A percentile compares a stretch with the other conserved stretches of the same genome.
These are phyloP conservation scores for Erpetoichthys calabaricus DNA, from an alignment of 2,797 vertebrate genomes.

Conservation along the genomic window DNA sequence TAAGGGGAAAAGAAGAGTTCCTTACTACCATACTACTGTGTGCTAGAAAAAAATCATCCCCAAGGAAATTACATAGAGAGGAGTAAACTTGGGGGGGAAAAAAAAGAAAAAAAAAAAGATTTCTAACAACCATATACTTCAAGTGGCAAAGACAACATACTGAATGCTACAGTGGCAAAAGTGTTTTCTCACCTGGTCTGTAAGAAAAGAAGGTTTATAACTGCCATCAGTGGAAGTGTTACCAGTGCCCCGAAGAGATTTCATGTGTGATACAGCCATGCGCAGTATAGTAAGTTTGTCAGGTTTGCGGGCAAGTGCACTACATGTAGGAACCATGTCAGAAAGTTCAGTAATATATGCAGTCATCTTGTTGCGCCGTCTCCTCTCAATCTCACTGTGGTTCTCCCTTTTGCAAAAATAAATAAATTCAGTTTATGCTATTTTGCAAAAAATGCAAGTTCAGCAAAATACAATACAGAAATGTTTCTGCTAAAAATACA, in stretches of 20 bases:
- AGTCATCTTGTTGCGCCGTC: constrained; percentile 93
- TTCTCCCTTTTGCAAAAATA: constrained; percentile 67
- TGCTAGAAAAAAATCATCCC: no score
- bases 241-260: constrained; percentile 77
- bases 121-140: no score
- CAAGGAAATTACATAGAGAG: no score
- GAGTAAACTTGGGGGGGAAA: no score
- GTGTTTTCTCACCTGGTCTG: constrained; percentile 67
- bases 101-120: no score
- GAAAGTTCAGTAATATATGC: constrained; percentile 96
- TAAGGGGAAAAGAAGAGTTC: no score
- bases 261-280: constrained; percentile 98
- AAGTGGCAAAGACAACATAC: no score
- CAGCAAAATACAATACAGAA: neutral
- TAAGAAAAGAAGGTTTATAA: constrained; percentile 91
- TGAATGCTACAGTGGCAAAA: neutral
- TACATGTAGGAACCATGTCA: constrained; percentile 96
- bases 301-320: constrained; percentile 87
- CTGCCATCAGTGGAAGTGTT: constrained; percentile 75
- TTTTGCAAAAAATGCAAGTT: neutral
- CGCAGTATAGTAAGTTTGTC: constrained; percentile 95
- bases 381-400: constrained; percentile 91
- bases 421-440: neutral
- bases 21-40: no score
- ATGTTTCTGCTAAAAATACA: neutral